phyloP scores from a whole-genome alignment of 2,888 invertebrate genomes.

The Oxystoma pomonae region DNA sequence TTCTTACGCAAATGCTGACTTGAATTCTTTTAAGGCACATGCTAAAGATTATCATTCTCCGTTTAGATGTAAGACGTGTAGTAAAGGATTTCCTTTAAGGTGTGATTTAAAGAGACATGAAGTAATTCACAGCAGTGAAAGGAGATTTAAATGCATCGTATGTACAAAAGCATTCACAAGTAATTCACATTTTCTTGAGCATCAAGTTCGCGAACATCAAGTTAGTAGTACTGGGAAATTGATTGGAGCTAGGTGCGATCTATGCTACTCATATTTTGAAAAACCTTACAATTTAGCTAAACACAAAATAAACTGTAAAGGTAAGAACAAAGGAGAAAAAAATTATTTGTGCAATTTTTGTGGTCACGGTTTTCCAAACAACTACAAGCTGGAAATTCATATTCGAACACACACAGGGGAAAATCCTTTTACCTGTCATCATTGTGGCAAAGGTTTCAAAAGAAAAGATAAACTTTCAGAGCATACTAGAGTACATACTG shows the following conservation, averaged over 20 bases:
- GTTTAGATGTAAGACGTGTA: constrained; percentile 53
- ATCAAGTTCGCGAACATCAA: constrained; percentile 39
- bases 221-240: constrained; percentile 46
- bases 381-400: constrained; percentile 35
- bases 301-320: constrained; percentile 42
- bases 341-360: constrained; percentile 39
- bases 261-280: constrained; percentile 39
- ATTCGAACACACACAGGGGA: constrained; percentile 51
- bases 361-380: constrained; percentile 5
- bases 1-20: constrained; percentile 7
- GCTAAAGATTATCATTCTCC: constrained; percentile 27
- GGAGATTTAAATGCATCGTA: constrained; percentile 51
- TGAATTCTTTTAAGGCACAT: constrained; percentile 5
- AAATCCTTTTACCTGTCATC: constrained; percentile 48
- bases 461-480: constrained; percentile 35
- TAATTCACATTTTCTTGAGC: constrained; percentile 41
- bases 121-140: constrained; percentile 53
- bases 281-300: constrained; percentile 44
- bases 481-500: constrained; percentile 43
- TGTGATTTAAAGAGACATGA: constrained; percentile 54
- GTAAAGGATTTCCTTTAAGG: constrained; percentile 53
- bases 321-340: constrained; percentile 25
- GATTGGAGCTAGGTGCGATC: constrained; percentile 43
- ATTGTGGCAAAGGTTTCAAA: constrained; percentile 52
- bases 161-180: constrained; percentile 53